These are phyloP conservation scores for Muscidifurax raptorellus DNA, from an alignment of 1,140 invertebrate genomes.

Conservation along the genomic window DNA sequence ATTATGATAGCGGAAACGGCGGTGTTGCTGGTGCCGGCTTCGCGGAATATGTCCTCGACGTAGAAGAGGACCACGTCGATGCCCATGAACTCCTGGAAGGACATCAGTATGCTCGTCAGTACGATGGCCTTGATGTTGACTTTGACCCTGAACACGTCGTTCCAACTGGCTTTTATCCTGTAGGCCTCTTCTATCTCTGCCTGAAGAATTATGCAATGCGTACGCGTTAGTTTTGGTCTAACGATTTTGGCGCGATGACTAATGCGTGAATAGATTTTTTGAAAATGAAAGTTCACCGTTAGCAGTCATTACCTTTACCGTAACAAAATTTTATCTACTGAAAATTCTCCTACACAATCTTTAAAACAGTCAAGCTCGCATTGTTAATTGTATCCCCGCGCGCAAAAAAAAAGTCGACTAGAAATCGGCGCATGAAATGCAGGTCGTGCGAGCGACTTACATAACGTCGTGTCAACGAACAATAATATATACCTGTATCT, in stretches of 20 bases:
- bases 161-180: slow-evolving; percentile 72
- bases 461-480: too few species aligned
- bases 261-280: too few species aligned
- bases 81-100: slow-evolving; percentile 84
- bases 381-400: too few species aligned
- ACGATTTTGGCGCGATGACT: too few species aligned
- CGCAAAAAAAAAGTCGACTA: too few species aligned
- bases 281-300: too few species aligned
- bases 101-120: slow-evolving; percentile 81
- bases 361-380: too few species aligned
- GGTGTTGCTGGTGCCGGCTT: slow-evolving; percentile 74
- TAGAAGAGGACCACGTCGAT: slow-evolving; percentile 89
- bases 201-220: slow-evolving; percentile 53
- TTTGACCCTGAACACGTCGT: slow-evolving; percentile 76
- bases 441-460: background rate
- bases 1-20: slow-evolving; percentile 81
- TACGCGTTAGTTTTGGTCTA: too few species aligned
- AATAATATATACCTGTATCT: slow-evolving; percentile 27
- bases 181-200: slow-evolving; percentile 74
- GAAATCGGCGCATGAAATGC: background rate
- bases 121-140: slow-evolving; percentile 79
- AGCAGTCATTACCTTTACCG: too few species aligned
- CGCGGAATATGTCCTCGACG: slow-evolving; percentile 81
- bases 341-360: too few species aligned
- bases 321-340: too few species aligned